A percentile compares a stretch with the other conserved stretches of the same genome.
phyloP scores from a whole-genome alignment of 2,113 vertebrate species.

The Lophura nycthemera region DNA sequence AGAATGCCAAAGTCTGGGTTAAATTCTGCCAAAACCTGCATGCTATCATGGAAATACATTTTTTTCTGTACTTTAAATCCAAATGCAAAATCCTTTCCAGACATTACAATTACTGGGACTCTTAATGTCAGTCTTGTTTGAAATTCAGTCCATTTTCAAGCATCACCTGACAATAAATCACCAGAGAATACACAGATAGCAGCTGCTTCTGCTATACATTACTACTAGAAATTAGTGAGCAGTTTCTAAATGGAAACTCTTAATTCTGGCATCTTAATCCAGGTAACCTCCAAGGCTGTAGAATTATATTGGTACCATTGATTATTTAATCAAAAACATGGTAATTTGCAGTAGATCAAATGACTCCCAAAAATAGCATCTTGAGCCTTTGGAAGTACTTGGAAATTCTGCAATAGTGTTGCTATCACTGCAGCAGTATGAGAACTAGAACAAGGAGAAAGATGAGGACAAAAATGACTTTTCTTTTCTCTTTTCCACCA shows the following conservation, averaged over 20 bases:
- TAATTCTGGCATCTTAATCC: neutral
- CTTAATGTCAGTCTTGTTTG: neutral
- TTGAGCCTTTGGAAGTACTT: neutral
- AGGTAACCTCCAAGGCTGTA: neutral
- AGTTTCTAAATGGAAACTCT: neutral
- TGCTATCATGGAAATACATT: neutral
- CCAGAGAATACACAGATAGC: neutral
- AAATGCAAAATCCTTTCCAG: neutral
- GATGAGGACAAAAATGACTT: neutral
- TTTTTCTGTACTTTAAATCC: neutral
- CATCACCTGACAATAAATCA: neutral
- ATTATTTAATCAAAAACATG: neutral
- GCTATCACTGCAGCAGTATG: neutral
- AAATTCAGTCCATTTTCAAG: neutral
- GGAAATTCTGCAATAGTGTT: neutral
- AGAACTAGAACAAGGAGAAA: neutral
- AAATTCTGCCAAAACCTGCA: neutral
- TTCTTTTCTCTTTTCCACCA: neutral
- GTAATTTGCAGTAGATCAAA: conserved; percentile 11
- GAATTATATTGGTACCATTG: neutral
- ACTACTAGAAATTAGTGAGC: neutral
- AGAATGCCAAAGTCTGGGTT: neutral
- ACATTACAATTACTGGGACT: neutral
- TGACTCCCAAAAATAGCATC: neutral
- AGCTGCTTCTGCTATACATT: neutral